phyloP scores from a whole-genome alignment of 2,888 invertebrate genomes.

The Pogonocherus hispidulus region DNA sequence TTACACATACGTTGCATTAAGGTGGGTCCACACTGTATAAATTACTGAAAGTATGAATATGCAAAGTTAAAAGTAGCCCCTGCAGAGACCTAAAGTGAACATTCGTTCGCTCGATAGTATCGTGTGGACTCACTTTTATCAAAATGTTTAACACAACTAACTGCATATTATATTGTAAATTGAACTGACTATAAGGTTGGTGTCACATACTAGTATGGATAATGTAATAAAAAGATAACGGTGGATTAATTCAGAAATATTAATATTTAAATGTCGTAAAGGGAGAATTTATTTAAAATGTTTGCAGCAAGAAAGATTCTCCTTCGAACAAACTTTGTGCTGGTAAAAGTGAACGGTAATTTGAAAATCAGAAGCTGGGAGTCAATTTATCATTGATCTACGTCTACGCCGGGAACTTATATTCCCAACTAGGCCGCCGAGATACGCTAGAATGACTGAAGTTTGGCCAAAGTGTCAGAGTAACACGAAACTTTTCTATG shows the following conservation, averaged over 20 bases:
- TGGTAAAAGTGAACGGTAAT: background rate
- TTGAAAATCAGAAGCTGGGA: background rate
- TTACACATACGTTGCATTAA: too few relatives aligned
- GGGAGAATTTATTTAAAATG: background rate
- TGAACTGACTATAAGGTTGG: background rate
- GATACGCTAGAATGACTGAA: background rate
- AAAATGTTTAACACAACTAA: background rate
- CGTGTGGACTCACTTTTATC: background rate
- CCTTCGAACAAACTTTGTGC: background rate
- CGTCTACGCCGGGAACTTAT: too few relatives aligned
- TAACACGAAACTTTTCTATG: background rate
- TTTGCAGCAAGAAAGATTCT: background rate
- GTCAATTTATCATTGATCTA: background rate
- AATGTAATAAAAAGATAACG: background rate
- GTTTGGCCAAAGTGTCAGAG: background rate
- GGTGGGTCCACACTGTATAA: too few relatives aligned
- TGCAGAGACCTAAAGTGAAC: too few relatives aligned
- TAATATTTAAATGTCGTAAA: background rate
- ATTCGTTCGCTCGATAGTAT: too few relatives aligned
- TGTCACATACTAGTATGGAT: background rate
- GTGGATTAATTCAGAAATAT: background rate
- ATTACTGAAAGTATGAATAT: too few relatives aligned
- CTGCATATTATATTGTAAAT: background rate
- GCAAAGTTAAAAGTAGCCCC: too few relatives aligned
- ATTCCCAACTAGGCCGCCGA: background rate